Conservation (phyloP, 2,113 vertebrate genomes). For the Micronisus gabar region DNA sequence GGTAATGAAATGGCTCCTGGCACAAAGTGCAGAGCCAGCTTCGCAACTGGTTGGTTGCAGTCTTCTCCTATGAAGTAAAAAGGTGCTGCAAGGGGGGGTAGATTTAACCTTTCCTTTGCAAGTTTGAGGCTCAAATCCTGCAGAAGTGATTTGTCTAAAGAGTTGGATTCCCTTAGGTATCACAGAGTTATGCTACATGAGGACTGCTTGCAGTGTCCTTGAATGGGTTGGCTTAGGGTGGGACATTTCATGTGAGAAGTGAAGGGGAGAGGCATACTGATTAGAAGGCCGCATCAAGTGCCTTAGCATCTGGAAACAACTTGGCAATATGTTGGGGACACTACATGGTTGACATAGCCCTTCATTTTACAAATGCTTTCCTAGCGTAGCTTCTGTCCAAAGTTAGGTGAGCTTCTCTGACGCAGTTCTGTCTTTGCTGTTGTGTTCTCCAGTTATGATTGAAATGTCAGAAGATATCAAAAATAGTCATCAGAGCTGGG, state of each 20-base stretch:
- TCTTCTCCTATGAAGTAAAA: background rate
- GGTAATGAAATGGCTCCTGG: accelerated
- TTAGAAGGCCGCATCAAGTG: background rate
- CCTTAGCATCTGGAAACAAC: background rate
- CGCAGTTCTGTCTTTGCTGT: background rate
- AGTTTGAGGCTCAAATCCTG: background rate
- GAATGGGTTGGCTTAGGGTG: background rate
- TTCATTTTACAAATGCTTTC: background rate
- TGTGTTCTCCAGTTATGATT: background rate
- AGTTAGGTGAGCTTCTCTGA: background rate
- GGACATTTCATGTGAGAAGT: background rate
- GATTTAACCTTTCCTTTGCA: background rate
- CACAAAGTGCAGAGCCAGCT: background rate
- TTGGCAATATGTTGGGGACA: background rate
- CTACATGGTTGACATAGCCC: background rate
- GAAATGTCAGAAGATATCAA: background rate
- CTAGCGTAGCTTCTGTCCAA: background rate
- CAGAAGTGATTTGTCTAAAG: background rate
- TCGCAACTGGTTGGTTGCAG: accelerated
- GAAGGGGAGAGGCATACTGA: background rate
- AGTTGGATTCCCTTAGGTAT: background rate
- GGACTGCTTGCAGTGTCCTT: background rate
- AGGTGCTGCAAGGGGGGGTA: background rate
- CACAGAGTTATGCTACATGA: accelerated
- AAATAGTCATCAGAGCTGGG: background rate